Percentiles rank a stretch among this genome's conserved stretches.
These are phyloP conservation scores for Centruroides vittatus DNA, from an alignment of 1,140 invertebrate genomes.

Conservation along the genomic window DNA sequence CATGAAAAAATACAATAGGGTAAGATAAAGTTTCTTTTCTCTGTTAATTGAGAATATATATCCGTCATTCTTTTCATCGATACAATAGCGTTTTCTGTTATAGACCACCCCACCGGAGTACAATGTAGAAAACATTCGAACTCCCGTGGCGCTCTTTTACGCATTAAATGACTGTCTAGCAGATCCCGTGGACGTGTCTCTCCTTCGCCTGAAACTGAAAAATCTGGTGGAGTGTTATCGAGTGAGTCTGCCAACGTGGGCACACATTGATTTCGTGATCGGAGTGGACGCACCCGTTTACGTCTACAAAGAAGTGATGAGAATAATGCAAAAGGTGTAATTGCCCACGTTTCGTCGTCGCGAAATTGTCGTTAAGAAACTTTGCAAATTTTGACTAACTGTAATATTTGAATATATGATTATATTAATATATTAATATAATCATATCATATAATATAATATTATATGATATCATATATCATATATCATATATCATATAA, in stretches of 20 bases:
- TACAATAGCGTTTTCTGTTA: background rate
- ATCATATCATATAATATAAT: no score
- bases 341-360: no score
- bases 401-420: no score
- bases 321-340: background rate
- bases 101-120: constrained; percentile 36
- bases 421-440: no score
- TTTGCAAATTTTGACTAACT: no score
- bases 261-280: constrained; percentile 15
- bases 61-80: constrained; percentile 6
- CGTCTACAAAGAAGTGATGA: constrained; percentile 5
- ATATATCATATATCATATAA: no score
- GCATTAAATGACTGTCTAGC: constrained; percentile 41
- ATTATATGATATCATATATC: no score
- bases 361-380: no score
- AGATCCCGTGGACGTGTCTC: constrained; percentile 20
- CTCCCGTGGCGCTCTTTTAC: constrained; percentile 44
- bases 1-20: constrained; percentile 7
- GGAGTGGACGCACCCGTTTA: constrained; percentile 4
- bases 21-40: background rate
- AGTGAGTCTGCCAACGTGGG: constrained; percentile 10
- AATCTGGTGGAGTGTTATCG: constrained; percentile 8
- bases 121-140: constrained; percentile 34
- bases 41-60: background rate
- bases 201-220: constrained; percentile 15